These are phyloP conservation scores for Catharus minimus DNA, from an alignment of 2,113 vertebrate genomes.

Conservation along the genomic window DNA sequence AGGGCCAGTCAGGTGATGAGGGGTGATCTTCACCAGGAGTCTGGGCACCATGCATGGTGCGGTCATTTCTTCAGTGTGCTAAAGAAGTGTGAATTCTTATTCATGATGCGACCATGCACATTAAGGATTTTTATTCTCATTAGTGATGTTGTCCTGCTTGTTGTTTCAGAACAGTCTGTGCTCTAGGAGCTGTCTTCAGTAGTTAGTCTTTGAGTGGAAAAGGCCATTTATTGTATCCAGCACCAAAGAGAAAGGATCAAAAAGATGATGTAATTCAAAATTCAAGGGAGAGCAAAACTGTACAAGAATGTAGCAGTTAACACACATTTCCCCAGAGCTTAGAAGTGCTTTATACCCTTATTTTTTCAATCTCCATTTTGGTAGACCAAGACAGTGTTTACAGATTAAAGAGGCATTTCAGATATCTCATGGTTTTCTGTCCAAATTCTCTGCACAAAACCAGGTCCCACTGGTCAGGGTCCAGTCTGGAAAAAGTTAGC, in stretches of 20 bases:
- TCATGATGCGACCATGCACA: background rate
- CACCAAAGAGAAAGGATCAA: background rate
- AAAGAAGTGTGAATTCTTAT: background rate
- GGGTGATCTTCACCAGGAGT: background rate
- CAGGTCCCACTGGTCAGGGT: background rate
- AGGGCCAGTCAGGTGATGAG: background rate
- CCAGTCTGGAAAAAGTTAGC: background rate
- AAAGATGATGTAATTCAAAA: background rate
- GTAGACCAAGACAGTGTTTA: background rate
- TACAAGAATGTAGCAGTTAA: background rate
- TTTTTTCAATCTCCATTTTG: background rate
- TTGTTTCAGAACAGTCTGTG: background rate
- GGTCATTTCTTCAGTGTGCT: background rate
- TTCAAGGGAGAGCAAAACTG: background rate
- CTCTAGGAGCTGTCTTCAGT: background rate
- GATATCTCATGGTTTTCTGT: background rate
- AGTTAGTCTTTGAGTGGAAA: background rate
- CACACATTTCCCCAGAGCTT: background rate
- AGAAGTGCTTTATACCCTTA: background rate
- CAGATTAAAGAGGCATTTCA: background rate
- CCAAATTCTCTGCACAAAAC: background rate
- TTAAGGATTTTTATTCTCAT: background rate
- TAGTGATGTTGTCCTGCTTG: background rate
- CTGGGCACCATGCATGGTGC: background rate
- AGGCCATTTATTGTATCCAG: background rate